Base-by-base conservation (phyloP, 2,888 invertebrate genomes). In the Athalia circularis region DNA sequence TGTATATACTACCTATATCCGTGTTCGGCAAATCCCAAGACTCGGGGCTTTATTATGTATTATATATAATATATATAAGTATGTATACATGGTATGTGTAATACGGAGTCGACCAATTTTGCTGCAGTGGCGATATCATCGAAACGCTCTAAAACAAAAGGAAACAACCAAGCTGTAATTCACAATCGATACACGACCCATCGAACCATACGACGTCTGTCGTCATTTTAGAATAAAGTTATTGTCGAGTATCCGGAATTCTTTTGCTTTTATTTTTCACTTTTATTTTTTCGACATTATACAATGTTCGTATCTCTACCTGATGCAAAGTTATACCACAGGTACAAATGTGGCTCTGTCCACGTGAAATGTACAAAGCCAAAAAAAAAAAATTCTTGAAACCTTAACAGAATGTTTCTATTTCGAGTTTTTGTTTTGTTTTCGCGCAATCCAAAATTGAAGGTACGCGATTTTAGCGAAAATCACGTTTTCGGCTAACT, bases 51-150 rank as follows among this genome's bases (percentile, higher is more conserved):
- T 68, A 54, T 29, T 29, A 29, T 29, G 2, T 29, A 29, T 29
- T 29, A 29, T 29, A 29, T 29, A 29, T 29, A 29, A 29, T 29
- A 29, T 29, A 29, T 29, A 29, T 0, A 29, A 29, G 2, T 29
- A 2, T 29, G 2, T 29, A 29, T 29, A 29, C 29, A 29, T 29
- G 29, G 29, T 29, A 29, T 29, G 29, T 29, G 29, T 29, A 29
- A 29, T 68, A 68, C 68, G 52, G 47, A 68, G 68, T 68, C 72
- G 59, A 72, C 72, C 59, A 59, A 72, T 72, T 72, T 45, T 47
- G 59, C 72, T 59, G 72, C 72, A 72, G 11, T 11, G 72, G 72
- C 59, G 57, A 72, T 72, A 59, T 59, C 57, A 72, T 72, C 59
- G 47, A 15, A 29, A 43, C 52, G 54, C 6, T 72, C 15, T 45